Percentiles rank a stretch among this genome's conserved stretches.
phyloP scores from a whole-genome alignment of 2,113 vertebrate species.

The Drymodes brunneopygia region DNA sequence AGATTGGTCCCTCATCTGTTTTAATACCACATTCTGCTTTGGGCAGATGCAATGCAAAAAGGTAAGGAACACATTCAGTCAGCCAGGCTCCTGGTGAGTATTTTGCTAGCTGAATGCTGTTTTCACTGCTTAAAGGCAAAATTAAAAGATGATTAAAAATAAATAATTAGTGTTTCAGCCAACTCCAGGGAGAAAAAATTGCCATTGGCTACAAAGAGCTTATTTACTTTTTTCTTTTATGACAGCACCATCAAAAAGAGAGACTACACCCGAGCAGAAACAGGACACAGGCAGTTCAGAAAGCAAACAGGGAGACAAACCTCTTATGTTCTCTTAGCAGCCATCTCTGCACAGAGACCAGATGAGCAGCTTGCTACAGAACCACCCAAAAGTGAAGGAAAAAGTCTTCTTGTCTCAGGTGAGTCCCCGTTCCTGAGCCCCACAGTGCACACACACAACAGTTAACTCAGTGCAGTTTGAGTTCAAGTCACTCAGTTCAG shows the following conservation, averaged over 20 bases:
- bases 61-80: not conserved
- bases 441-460: not conserved
- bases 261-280: not conserved
- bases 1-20: not conserved
- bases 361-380: conserved; percentile 8
- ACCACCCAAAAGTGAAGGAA: not conserved
- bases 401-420: not conserved
- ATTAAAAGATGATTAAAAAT: not conserved
- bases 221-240: not conserved
- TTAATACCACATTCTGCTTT: not conserved
- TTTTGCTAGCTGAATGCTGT: not conserved
- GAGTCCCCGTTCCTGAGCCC: not conserved
- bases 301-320: not conserved
- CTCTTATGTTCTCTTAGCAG: not conserved
- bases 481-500: not conserved
- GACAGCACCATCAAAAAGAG: not conserved
- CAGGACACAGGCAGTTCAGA: not conserved
- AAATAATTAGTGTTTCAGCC: not conserved
- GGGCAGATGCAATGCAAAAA: not conserved
- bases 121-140: not conserved
- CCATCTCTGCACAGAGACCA: not conserved
- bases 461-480: conserved; percentile 29
- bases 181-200: not conserved
- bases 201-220: not conserved
- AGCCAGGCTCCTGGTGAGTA: not conserved